These are phyloP conservation scores for Bradypus variegatus DNA, from an alignment of 2,797 vertebrate genomes.

Conservation along the genomic window DNA sequence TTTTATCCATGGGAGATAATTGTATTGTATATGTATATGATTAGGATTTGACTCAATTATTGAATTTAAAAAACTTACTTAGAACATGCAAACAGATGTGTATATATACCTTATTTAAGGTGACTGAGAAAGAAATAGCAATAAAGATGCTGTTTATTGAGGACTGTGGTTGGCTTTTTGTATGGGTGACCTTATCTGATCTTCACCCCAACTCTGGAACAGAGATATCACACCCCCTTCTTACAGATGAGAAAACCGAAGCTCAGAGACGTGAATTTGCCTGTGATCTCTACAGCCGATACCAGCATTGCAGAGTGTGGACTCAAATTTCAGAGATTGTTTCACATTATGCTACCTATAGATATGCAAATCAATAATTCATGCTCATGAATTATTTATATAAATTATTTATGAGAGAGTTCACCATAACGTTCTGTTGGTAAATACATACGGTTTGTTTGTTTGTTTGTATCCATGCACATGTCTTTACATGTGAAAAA, in stretches of 20 bases:
- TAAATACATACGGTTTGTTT: background rate
- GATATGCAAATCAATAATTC: background rate
- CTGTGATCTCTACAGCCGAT: background rate
- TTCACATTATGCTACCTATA: background rate
- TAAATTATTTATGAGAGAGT: background rate
- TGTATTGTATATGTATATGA: background rate
- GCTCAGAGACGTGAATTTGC: background rate
- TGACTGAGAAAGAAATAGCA: background rate
- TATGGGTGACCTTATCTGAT: background rate
- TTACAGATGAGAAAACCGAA: background rate
- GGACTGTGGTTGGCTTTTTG: background rate
- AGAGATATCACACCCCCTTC: background rate
- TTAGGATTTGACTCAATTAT: background rate
- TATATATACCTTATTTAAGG: background rate
- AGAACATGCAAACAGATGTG: background rate
- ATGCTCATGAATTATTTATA: background rate
- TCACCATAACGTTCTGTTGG: background rate
- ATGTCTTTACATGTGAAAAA: constrained; percentile 5
- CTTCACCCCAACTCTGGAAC: background rate
- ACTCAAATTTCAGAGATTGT: background rate
- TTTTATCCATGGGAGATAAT: constrained; percentile 4
- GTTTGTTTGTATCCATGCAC: background rate
- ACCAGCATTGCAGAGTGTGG: background rate
- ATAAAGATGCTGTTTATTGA: background rate
- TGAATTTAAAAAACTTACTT: constrained; percentile 18